These are phyloP conservation scores for Auanema freiburgensis DNA, from an alignment of 2,888 invertebrate species.

Conservation along the genomic window DNA sequence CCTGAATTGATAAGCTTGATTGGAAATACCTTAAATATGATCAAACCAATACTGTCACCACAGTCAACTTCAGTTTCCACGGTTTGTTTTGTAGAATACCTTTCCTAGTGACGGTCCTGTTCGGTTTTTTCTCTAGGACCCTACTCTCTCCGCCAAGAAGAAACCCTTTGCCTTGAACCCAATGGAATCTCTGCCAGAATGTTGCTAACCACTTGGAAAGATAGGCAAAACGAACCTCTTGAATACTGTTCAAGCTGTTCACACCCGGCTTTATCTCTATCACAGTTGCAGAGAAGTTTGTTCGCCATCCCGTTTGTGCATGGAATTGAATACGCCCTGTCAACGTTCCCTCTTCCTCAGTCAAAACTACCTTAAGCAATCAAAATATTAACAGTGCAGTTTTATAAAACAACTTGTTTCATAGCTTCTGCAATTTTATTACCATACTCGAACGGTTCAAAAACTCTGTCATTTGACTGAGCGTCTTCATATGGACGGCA, in stretches of 20 bases:
- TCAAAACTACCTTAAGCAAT: conserved; percentile 41
- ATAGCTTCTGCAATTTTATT: conserved; percentile 39
- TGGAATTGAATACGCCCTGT: conserved; percentile 63
- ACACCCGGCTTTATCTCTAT: conserved; percentile 60
- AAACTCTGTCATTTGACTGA: conserved; percentile 26
- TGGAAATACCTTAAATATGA: not conserved
- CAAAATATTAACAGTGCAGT: too few relatives aligned
- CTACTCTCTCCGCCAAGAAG: conserved; percentile 31
- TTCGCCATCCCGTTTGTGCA: conserved; percentile 45
- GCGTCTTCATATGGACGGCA: conserved; percentile 47
- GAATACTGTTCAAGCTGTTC: conserved; percentile 58
- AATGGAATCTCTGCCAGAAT: conserved; percentile 31
- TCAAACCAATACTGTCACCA: conserved; percentile 50
- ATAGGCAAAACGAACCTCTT: conserved; percentile 44
- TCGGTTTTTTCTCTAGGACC: conserved; percentile 32
- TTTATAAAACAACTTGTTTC: conserved; percentile 25
- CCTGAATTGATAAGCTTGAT: conserved; percentile 70
- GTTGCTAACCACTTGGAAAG: not conserved
- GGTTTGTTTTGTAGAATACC: conserved; percentile 42
- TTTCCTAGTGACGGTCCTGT: conserved; percentile 30
- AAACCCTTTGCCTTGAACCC: conserved; percentile 41
- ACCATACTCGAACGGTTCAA: conserved; percentile 46
- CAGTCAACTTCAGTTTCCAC: conserved; percentile 46
- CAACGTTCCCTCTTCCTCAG: conserved; percentile 51
- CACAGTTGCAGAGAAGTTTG: conserved; percentile 58